Base-by-base conservation (phyloP, 2,888 invertebrate species). In the Drosophila crucigera region DNA sequence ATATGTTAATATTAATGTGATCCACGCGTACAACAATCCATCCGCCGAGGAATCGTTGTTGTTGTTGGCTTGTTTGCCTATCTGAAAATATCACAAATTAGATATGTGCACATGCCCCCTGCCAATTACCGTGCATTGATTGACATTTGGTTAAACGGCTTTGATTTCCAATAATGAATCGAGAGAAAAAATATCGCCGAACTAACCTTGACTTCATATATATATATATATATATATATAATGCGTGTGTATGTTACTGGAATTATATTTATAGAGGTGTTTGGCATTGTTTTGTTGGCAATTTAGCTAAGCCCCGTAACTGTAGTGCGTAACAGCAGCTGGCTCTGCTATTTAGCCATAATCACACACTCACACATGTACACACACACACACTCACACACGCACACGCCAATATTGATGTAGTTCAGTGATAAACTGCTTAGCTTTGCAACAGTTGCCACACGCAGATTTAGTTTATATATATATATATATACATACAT, bases 401-500 rank as follows among this genome's bases (percentile, higher is more conserved):
- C 33, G 33, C 30, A 33, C 31, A 35, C 41, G 39, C 31, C 71
- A 76, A 68, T 69, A 79, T 75, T 64, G 67, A 78, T 68, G 60
- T 87, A 78, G 80, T 76, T 87, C 53, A 50, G 68, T 75, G 80
- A 87, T 87, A 87, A 84, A 79, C 74, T 84, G 84, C 68, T 78
- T 81, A 70, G 69, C 62, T 50, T 39, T 37, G 62, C 47, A 47
- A 47, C 59, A 73, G 60, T 77, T 67, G 62, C 55, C 41, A 56
- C 37, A 56, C 55, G 37, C 62, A 54, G 53, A 41, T 55, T 61
- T 54, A 33, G 62, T 67, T 61, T 62, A 47, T 56, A 50, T n/a
- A 33, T 33, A 28, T 31, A 31, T 31, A 31, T 31, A 30, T 30
- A 30, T 30, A 30, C 6, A 30, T 6, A 6, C 1, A 6, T 30